Percentiles rank a stretch among this genome's conserved stretches.
phyloP scores from a whole-genome alignment of 2,888 invertebrate species.

The Pristionchus entomophagus region DNA sequence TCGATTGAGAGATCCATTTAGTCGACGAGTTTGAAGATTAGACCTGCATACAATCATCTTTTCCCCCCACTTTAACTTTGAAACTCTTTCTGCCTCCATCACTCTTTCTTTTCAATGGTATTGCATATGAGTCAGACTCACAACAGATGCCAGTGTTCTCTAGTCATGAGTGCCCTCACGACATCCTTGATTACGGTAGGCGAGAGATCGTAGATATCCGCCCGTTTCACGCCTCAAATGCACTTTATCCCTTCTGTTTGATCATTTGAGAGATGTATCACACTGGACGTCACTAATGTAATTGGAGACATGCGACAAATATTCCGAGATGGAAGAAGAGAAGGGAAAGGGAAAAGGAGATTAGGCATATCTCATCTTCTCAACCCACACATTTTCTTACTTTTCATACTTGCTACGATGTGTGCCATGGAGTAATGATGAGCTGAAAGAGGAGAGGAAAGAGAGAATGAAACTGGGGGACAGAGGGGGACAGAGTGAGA shows the following conservation, averaged over 20 bases:
- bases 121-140: constrained; percentile 59
- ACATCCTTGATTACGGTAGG: constrained; percentile 75
- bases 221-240: constrained; percentile 50
- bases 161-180: constrained; percentile 69
- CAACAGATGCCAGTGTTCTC: constrained; percentile 72
- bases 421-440: constrained; percentile 28
- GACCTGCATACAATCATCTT: constrained; percentile 77
- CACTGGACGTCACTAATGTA: constrained; percentile 23
- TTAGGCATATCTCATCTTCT: neutral
- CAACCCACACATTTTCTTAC: constrained; percentile 14
- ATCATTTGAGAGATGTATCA: neutral
- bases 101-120: too few species aligned
- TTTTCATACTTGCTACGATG: constrained; percentile 3
- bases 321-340: constrained; percentile 1
- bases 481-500: neutral
- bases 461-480: too few species aligned
- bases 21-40: constrained; percentile 88
- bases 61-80: too few species aligned
- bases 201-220: constrained; percentile 73
- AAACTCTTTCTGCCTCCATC: too few species aligned
- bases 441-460: constrained; percentile 20
- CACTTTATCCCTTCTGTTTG: neutral
- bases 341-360: neutral
- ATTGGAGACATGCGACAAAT: constrained; percentile 23
- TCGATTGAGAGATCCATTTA: constrained; percentile 95